These are phyloP conservation scores for Shinisaurus crocodilurus DNA, from an alignment of 2,113 vertebrate genomes.

Conservation along the genomic window DNA sequence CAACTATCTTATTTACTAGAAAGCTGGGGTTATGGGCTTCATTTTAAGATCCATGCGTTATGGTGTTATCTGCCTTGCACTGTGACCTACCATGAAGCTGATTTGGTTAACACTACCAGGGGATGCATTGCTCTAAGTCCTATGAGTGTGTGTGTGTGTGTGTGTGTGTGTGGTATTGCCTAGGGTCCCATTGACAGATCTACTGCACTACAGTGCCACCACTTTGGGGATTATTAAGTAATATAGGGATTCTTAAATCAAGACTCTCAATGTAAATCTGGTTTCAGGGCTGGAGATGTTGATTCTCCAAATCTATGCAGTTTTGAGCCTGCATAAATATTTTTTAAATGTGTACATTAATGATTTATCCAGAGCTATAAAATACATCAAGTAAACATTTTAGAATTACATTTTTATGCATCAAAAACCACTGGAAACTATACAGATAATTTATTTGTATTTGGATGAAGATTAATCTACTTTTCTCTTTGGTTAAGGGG, in stretches of 20 bases:
- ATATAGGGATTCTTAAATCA: not conserved
- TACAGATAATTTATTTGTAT: not conserved
- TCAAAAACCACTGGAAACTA: not conserved
- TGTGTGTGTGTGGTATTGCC: not conserved
- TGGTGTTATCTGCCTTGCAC: not conserved
- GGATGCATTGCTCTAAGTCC: not conserved
- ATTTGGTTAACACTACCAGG: not conserved
- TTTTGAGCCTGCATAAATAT: not conserved
- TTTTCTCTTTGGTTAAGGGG: not conserved
- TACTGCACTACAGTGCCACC: not conserved
- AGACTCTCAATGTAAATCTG: not conserved
- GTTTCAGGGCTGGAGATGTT: not conserved
- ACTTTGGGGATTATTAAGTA: not conserved
- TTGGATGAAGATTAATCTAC: not conserved
- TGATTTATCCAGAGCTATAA: not conserved
- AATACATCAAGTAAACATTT: not conserved
- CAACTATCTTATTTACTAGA: not conserved
- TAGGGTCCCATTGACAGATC: not conserved
- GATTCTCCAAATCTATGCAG: not conserved
- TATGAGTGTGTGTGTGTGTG: no score
- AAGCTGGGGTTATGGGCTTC: not conserved
- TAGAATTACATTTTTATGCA: not conserved
- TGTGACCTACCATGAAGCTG: not conserved
- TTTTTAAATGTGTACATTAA: not conserved
- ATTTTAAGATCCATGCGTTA: not conserved